These are phyloP conservation scores for Mustela nigripes DNA, from an alignment of 2,113 vertebrate species.

Conservation along the genomic window DNA sequence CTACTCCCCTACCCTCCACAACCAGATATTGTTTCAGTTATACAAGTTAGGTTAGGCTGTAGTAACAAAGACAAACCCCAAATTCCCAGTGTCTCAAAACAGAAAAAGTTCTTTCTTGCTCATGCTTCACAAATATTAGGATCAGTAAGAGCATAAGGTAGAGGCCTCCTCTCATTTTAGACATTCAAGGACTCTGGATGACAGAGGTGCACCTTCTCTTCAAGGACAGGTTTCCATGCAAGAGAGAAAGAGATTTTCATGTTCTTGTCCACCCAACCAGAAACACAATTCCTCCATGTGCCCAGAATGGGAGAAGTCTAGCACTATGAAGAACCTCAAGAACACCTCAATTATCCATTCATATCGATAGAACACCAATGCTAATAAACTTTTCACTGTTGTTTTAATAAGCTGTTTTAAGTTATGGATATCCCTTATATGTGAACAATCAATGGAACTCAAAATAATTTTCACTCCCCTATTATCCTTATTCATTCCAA, in stretches of 20 bases:
- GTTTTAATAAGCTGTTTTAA: neutral
- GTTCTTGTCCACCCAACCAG: neutral
- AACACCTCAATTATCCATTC: neutral
- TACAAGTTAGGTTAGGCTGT: neutral
- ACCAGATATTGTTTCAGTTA: neutral
- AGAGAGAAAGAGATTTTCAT: neutral
- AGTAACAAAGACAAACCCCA: neutral
- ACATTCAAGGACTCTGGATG: neutral
- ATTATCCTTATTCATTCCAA: neutral
- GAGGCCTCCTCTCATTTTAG: neutral
- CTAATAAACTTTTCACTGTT: neutral
- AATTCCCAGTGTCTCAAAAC: neutral
- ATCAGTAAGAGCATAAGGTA: neutral
- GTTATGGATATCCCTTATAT: neutral
- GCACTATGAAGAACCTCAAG: neutral
- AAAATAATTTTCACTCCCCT: neutral
- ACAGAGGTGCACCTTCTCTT: neutral
- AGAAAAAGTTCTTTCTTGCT: neutral
- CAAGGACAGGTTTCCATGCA: neutral
- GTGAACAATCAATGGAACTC: constrained; percentile 11
- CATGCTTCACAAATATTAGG: neutral
- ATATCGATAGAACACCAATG: neutral
- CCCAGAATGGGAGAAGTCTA: neutral
- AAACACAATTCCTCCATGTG: neutral
- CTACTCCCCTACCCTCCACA: neutral